These are phyloP conservation scores for Sapayoa aenigma DNA, from an alignment of 2,113 vertebrate genomes.

Conservation along the genomic window DNA sequence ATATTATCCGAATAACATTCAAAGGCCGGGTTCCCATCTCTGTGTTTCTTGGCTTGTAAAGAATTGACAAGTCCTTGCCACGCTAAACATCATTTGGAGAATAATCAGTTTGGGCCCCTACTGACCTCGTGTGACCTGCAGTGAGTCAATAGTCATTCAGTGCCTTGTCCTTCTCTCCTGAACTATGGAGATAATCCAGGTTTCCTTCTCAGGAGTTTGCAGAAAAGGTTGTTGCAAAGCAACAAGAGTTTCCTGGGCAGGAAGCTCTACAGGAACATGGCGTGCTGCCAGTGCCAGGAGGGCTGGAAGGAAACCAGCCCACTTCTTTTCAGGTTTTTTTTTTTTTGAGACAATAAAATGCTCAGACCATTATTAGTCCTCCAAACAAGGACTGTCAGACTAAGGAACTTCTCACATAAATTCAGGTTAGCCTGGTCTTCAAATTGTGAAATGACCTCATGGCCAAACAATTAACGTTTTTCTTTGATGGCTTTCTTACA, in stretches of 20 bases:
- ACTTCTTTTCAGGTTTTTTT: not conserved
- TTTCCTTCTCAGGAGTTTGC: not conserved
- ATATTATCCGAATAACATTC: not conserved
- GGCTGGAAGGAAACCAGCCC: not conserved
- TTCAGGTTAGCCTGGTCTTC: not conserved
- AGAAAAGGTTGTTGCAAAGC: not conserved
- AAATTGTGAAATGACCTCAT: not conserved
- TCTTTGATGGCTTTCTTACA: not conserved
- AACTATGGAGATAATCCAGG: not conserved
- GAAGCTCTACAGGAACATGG: not conserved
- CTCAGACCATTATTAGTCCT: not conserved
- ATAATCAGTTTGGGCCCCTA: not conserved
- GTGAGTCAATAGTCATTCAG: not conserved
- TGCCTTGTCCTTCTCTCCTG: not conserved
- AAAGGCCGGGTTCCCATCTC: not conserved
- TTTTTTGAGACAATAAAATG: not conserved
- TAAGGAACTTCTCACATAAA: not conserved
- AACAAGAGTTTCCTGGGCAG: not conserved
- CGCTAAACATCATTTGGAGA: not conserved
- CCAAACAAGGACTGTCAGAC: not conserved
- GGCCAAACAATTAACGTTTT: not conserved
- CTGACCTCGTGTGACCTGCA: not conserved
- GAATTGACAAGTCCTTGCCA: not conserved
- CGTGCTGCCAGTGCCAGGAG: not conserved
- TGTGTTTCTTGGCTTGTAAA: slow-evolving; percentile 10